Evolutionary conservation across 2,888 invertebrate species (phyloP).

Genomic region (Drosophila gaucha): DNA sequence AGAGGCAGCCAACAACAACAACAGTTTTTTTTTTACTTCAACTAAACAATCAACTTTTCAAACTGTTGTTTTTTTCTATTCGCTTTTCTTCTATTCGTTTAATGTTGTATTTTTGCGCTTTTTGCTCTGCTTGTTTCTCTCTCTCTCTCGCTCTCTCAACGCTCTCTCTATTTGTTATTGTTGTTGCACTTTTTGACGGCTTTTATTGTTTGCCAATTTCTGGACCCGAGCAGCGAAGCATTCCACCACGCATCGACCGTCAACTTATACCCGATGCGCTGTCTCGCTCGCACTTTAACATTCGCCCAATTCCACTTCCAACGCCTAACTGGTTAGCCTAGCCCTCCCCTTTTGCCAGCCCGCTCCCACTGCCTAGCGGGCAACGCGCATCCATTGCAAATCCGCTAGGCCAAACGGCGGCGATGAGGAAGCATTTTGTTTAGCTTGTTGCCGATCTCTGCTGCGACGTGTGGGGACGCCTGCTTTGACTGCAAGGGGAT

Average conservation of each 20-base stretch:
- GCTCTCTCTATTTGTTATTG: constrained; percentile 50
- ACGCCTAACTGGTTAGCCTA: constrained; percentile 67
- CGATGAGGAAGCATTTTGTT: constrained; percentile 79
- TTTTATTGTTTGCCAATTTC: constrained; percentile 81
- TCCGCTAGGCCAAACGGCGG: constrained; percentile 70
- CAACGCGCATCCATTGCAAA: constrained; percentile 69
- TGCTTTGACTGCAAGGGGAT: background rate
- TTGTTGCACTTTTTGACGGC: constrained; percentile 80
- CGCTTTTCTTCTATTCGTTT: constrained; percentile 42
- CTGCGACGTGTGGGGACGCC: constrained; percentile 49
- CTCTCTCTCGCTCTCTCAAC: constrained; percentile 2
- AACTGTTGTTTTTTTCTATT: constrained; percentile 62
- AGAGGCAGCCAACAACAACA: constrained; percentile 64
- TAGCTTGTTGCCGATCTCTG: constrained; percentile 75
- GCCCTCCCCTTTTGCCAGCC: background rate
- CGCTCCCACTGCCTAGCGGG: constrained; percentile 10
- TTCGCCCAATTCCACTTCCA: constrained; percentile 39
- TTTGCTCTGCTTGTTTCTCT: constrained; percentile 7
- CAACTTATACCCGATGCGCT: constrained; percentile 54
- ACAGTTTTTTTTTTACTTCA: constrained; percentile 55
- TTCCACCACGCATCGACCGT: constrained; percentile 75
- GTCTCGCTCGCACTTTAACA: constrained; percentile 1
- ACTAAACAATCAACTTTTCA: constrained; percentile 81
- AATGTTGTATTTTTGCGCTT: constrained; percentile 28
- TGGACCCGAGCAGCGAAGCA: constrained; percentile 72